These are phyloP conservation scores for Clarias batrachus DNA, from an alignment of 2,113 vertebrate species.

Conservation along the genomic window DNA sequence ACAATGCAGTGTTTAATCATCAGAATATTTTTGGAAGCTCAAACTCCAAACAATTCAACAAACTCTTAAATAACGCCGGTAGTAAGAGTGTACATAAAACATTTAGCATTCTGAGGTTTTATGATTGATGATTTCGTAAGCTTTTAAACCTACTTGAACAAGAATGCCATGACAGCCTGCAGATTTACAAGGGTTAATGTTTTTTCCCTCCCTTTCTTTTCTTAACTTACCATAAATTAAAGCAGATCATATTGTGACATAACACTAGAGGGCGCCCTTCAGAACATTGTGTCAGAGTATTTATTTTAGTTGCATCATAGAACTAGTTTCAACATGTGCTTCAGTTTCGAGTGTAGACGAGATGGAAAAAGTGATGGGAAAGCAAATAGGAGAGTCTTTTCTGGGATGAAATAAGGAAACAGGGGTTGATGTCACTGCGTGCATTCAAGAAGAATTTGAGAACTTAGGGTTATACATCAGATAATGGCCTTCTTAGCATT, in stretches of 20 bases:
- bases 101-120: background rate
- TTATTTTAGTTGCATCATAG: background rate
- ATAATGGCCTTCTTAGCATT: background rate
- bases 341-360: background rate
- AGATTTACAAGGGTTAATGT: background rate
- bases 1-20: background rate
- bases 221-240: background rate
- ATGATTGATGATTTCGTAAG: background rate
- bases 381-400: background rate
- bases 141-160: background rate
- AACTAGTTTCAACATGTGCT: background rate
- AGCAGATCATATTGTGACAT: background rate
- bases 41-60: background rate
- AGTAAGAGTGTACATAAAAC: background rate
- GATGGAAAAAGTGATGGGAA: background rate
- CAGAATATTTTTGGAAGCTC: background rate
- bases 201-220: background rate
- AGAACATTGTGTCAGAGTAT: background rate
- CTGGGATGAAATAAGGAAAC: background rate
- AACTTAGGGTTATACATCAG: background rate
- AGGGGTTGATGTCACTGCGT: background rate
- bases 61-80: background rate
- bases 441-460: background rate
- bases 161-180: background rate
- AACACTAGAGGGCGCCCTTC: slow-evolving; percentile 16